Conservation (phyloP, 2,888 invertebrate species). For the Cryptus viduatorius region DNA sequence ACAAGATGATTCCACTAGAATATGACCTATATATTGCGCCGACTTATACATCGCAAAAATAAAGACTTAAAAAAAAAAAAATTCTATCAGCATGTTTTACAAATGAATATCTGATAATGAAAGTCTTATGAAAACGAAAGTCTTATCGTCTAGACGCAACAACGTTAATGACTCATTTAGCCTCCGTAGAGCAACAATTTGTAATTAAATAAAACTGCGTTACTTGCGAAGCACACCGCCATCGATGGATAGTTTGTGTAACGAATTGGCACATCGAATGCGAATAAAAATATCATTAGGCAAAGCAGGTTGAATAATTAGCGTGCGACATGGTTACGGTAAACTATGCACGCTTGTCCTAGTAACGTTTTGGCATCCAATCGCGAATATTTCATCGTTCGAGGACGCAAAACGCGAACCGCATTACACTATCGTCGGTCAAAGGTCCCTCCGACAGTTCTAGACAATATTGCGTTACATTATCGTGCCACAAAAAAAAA, state of each 20-base stretch:
- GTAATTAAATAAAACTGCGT: neutral
- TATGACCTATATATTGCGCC: conserved; percentile 60
- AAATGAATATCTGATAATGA: neutral
- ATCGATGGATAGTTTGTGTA: neutral
- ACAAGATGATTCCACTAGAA: conserved; percentile 71
- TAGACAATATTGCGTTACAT: neutral
- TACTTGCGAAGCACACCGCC: neutral
- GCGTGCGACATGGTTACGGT: neutral
- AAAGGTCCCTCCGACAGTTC: conserved; percentile 39
- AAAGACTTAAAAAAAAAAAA: neutral
- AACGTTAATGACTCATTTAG: neutral
- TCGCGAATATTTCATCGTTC: neutral
- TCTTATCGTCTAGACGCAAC: neutral
- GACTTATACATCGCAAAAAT: neutral
- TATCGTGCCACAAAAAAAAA: neutral
- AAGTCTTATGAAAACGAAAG: neutral
- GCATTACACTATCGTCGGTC: conserved; percentile 18
- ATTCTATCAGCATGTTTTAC: neutral
- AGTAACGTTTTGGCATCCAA: neutral
- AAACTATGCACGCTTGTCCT: neutral
- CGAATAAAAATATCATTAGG: conserved; percentile 19
- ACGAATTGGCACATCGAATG: neutral
- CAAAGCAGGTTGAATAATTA: neutral
- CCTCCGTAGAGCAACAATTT: neutral
- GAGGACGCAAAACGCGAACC: neutral